These are phyloP conservation scores for Channa argus DNA, from an alignment of 2,113 vertebrate species.

Conservation along the genomic window DNA sequence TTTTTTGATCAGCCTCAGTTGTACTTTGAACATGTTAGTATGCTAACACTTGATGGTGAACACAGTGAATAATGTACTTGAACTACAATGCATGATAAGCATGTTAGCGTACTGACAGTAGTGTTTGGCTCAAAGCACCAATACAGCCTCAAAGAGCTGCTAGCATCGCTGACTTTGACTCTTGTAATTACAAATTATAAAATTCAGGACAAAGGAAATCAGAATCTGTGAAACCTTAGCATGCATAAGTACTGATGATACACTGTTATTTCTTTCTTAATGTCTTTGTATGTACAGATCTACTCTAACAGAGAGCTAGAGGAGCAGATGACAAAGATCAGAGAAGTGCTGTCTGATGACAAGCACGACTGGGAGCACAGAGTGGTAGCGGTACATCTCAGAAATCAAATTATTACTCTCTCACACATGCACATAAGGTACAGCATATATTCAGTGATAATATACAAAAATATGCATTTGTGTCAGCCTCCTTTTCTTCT, in stretches of 20 bases:
- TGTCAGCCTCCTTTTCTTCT: neutral
- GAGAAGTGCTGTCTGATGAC: constrained; percentile 95
- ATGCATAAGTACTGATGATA: neutral
- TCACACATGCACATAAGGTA: neutral
- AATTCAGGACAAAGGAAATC: neutral
- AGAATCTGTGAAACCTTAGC: too few species aligned
- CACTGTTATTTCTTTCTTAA: too few species aligned
- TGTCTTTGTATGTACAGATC: constrained; percentile 82
- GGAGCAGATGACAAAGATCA: constrained; percentile 94
- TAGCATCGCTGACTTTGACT: too few species aligned
- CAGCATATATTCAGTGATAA: neutral
- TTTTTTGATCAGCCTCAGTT: too few species aligned
- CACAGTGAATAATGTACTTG: too few species aligned
- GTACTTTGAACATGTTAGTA: too few species aligned
- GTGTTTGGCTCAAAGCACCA: too few species aligned
- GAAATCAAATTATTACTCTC: too few species aligned
- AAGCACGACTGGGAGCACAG: constrained; percentile 99
- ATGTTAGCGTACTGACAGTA: too few species aligned
- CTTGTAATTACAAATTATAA: neutral
- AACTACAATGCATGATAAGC: too few species aligned
- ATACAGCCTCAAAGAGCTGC: too few species aligned
- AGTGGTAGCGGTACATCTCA: constrained; percentile 88
- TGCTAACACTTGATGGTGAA: too few species aligned
- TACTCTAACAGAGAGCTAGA: constrained; percentile 96
- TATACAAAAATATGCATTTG: neutral